These are phyloP conservation scores for Centruroides sculpturatus DNA, from an alignment of 1,140 invertebrate genomes.

Conservation along the genomic window DNA sequence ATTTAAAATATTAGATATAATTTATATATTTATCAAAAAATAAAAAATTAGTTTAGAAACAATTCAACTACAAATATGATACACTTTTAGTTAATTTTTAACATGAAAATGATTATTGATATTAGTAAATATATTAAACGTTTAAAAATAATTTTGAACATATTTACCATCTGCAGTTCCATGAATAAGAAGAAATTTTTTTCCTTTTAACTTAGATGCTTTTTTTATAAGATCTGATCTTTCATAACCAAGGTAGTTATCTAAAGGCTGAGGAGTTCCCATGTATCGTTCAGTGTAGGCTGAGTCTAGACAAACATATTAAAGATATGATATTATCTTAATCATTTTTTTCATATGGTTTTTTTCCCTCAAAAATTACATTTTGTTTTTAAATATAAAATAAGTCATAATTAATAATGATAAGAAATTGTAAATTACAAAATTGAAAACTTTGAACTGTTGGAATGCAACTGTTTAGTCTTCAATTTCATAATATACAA, in stretches of 20 bases:
- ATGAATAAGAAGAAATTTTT: slow-evolving; percentile 75
- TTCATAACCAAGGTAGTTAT: slow-evolving; percentile 79
- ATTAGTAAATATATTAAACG: no score
- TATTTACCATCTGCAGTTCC: slow-evolving; percentile 59
- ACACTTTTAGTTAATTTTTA: slow-evolving; percentile 1
- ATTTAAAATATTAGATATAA: not conserved
- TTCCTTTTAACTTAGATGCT: slow-evolving; percentile 59
- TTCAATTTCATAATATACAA: no score
- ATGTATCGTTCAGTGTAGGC: slow-evolving; percentile 88
- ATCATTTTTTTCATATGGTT: no score
- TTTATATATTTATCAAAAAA: not conserved
- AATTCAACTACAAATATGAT: slow-evolving; percentile 3
- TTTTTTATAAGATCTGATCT: slow-evolving; percentile 71
- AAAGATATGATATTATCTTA: no score
- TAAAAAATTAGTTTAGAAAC: not conserved
- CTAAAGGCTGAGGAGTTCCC: slow-evolving; percentile 60
- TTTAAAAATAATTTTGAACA: not conserved
- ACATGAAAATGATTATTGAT: not conserved
- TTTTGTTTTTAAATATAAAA: no score
- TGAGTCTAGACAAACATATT: slow-evolving; percentile 49
- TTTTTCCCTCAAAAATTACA: no score
- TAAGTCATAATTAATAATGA: no score
- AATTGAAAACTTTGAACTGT: no score
- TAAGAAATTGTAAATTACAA: no score
- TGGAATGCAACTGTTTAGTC: no score